These are phyloP conservation scores for Dolichomitus sp. DNA, from an alignment of 2,888 invertebrate genomes.

Conservation along the genomic window DNA sequence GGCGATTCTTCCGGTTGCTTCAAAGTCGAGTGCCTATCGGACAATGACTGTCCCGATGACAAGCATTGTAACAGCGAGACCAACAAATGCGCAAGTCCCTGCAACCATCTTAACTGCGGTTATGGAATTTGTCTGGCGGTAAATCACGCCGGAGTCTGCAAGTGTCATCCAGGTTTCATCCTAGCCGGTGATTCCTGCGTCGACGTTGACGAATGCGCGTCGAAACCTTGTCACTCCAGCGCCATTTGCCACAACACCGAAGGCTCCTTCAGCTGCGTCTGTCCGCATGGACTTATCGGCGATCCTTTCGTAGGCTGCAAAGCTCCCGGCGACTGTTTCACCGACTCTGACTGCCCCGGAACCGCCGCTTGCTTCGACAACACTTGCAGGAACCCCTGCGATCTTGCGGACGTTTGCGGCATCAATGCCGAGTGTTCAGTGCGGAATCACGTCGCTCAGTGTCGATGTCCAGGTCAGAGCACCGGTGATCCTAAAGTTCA, in stretches of 20 bases:
- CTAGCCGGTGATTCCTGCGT: conserved; percentile 90
- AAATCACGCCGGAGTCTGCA: conserved; percentile 91
- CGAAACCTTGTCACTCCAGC: conserved; percentile 93
- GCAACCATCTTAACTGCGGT: conserved; percentile 92
- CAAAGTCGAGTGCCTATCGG: conserved; percentile 94
- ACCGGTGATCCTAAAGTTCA: conserved; percentile 91
- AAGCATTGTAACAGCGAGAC: conserved; percentile 92
- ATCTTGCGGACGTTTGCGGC: conserved; percentile 90
- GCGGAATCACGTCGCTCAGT: conserved; percentile 90
- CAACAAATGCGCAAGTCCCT: conserved; percentile 95
- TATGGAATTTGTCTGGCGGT: conserved; percentile 93
- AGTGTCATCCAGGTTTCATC: conserved; percentile 92
- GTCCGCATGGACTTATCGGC: conserved; percentile 93
- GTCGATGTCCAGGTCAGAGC: conserved; percentile 92
- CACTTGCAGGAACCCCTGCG: conserved; percentile 93
- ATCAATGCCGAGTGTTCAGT: conserved; percentile 92
- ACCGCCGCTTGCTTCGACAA: conserved; percentile 92
- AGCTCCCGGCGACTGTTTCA: conserved; percentile 93
- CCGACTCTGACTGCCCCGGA: conserved; percentile 93
- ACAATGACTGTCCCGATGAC: conserved; percentile 92
- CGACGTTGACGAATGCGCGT: conserved; percentile 93
- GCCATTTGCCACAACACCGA: conserved; percentile 93
- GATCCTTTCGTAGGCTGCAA: conserved; percentile 93
- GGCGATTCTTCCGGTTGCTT: conserved; percentile 96
- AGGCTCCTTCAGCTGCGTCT: conserved; percentile 93